These are phyloP conservation scores for Trichechus manatus DNA, from an alignment of 2,113 vertebrate genomes.

Conservation along the genomic window DNA sequence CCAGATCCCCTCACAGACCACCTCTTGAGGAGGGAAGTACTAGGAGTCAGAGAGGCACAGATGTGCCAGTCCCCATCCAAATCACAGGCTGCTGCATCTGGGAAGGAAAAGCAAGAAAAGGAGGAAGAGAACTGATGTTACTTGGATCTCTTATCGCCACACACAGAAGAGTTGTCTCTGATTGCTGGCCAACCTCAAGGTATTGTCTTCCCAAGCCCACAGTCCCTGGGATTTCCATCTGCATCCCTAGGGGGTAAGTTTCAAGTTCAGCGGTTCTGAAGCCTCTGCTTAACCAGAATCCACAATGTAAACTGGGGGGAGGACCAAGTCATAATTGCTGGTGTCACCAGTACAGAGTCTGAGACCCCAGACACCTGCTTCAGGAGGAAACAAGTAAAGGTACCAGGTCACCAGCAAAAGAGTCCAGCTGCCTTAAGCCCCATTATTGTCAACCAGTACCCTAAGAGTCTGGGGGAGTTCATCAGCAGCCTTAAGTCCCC, in stretches of 20 bases:
- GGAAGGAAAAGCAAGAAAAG: conserved; percentile 69
- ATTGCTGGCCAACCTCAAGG: conserved; percentile 71
- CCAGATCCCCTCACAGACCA: conserved; percentile 62
- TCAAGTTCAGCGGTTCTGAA: conserved; percentile 77
- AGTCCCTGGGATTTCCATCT: conserved; percentile 59
- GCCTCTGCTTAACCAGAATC: conserved; percentile 77
- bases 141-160: conserved; percentile 78
- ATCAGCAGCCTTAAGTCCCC: conserved; percentile 29
- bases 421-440: conserved; percentile 73
- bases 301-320: conserved; percentile 67
- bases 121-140: conserved; percentile 63
- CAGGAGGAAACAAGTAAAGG: conserved; percentile 60
- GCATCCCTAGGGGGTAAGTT: conserved; percentile 61
- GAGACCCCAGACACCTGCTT: conserved; percentile 54
- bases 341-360: conserved; percentile 70
- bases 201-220: conserved; percentile 55
- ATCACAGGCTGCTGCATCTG: conserved; percentile 68
- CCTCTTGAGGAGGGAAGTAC: conserved; percentile 51
- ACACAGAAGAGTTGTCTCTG: conserved; percentile 60
- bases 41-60: conserved; percentile 67
- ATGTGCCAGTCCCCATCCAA: conserved; percentile 72
- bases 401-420: conserved; percentile 62
- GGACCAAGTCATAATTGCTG: conserved; percentile 73
- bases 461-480: conserved; percentile 50
- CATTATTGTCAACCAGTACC: conserved; percentile 68